A percentile compares a stretch with the other conserved stretches of the same genome.
phyloP scores from a whole-genome alignment of 2,797 vertebrate species.

The Poecilia gillii region DNA sequence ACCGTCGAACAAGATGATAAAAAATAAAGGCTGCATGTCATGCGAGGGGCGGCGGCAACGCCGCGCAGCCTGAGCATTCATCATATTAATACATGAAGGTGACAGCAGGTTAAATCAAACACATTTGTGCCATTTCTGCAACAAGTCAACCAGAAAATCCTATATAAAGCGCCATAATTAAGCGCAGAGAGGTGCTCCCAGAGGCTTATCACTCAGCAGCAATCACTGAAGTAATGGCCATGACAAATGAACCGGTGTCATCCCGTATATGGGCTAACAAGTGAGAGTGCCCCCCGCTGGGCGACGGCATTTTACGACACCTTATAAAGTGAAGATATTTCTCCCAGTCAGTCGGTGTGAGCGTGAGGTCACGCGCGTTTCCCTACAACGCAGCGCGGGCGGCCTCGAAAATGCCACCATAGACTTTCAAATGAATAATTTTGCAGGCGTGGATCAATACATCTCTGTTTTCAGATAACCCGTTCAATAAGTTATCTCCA shows the following conservation, averaged over 20 bases:
- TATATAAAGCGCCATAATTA: slow-evolving; percentile 10
- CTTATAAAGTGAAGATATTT: background rate
- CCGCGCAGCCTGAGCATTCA: background rate
- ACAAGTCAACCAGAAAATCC: slow-evolving; percentile 33
- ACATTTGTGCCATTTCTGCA: background rate
- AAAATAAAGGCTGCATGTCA: slow-evolving; percentile 2
- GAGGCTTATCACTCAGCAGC: slow-evolving; percentile 21
- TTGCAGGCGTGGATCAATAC: background rate
- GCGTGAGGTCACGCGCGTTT: background rate
- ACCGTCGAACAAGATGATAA: background rate
- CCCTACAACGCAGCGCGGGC: background rate
- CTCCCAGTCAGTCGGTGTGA: background rate
- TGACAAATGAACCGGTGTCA: slow-evolving; percentile 19
- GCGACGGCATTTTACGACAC: background rate
- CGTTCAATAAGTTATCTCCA: slow-evolving; percentile 3
- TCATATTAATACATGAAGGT: slow-evolving; percentile 12
- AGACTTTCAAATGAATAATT: background rate
- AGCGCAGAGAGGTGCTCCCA: slow-evolving; percentile 5
- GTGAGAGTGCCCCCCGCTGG: slow-evolving; percentile 6
- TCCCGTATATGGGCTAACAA: background rate
- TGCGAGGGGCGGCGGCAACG: background rate
- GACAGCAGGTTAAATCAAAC: slow-evolving; percentile 21
- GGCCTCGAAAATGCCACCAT: background rate
- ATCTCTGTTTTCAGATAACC: background rate
- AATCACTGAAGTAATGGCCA: slow-evolving; percentile 22